Base-by-base conservation (phyloP, 2,113 vertebrate species). In the Neodon shergylaensis region DNA sequence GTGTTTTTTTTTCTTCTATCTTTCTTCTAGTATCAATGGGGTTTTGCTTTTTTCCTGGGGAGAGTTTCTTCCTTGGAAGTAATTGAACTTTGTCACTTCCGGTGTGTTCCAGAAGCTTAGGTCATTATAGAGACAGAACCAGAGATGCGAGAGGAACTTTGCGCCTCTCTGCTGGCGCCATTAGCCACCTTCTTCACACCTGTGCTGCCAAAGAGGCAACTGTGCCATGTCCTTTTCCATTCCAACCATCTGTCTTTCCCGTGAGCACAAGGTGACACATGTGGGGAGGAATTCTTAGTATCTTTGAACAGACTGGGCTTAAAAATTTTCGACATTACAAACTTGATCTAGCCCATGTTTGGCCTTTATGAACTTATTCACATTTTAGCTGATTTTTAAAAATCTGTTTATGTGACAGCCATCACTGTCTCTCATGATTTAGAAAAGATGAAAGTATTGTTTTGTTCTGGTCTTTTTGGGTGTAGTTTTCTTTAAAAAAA, bases 11-110 rank as follows among this genome's bases (percentile, higher is more conserved):
- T 72, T n/a, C 49, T 65, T 85, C 63, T 88, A 0, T 65, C 7
- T 4, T 93, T 86, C 16, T 47, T 70, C 10, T 33, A 76, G n/a
- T 11, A 31, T 66, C 39, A 73, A 0, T 79, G 36, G 0, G 39
- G 33, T 42, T 74, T 93, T 90, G 61, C n/a, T 16, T 89, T 10
- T 17, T 17, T 82, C 16, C n/a, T 88, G 31, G 14, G 36, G 70
- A 95, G 33, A 65, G 26, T 78, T 94, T 85, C 33, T 54, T 92
- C 13, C 44, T 81, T 72, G 13, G 49, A 93, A 91, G n/a, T 91
- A 76, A 88, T 6, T 73, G 33, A 79, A 19, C 31, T 68, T 74
- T 88, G 74, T 22, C 65, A n/a, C 36, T 70, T 54, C n/a, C 31
- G 33, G 7, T 5, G n/a, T 12, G 24, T 79, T 3, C 11, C 49